Evolutionary conservation across 2,797 vertebrate genomes (phyloP).

Genomic region (Enteromius fasciolatus): DNA sequence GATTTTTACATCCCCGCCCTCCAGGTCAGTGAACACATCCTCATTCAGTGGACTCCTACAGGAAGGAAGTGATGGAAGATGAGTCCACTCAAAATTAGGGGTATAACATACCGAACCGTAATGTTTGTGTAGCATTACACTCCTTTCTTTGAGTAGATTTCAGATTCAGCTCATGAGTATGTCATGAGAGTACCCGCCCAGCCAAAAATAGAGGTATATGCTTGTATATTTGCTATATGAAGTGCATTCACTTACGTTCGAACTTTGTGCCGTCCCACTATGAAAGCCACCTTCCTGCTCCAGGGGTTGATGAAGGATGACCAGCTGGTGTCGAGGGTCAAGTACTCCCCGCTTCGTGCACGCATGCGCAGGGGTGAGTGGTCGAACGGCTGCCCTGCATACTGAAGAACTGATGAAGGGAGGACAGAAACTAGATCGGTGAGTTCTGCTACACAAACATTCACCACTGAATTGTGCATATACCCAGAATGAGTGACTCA

Average conservation of each 20-base stretch:
- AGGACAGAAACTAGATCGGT: not conserved
- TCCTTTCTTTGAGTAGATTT: not conserved
- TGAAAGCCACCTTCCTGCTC: conserved; percentile 82
- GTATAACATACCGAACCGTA: too few species aligned
- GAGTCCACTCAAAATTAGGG: too few species aligned
- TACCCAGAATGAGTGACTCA: conserved; percentile 59
- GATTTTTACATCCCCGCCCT: conserved; percentile 69
- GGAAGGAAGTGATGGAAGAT: not conserved
- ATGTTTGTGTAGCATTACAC: too few species aligned
- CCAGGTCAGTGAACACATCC: conserved; percentile 80
- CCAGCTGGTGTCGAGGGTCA: conserved; percentile 83
- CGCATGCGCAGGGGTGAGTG: conserved; percentile 80
- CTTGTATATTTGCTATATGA: not conserved
- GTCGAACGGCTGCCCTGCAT: conserved; percentile 77
- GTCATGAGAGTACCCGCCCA: not conserved
- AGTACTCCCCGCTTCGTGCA: conserved; percentile 77
- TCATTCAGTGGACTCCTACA: conserved; percentile 85
- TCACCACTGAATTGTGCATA: not conserved
- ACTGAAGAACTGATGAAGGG: conserved; percentile 72
- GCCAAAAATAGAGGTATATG: not conserved
- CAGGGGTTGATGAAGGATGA: conserved; percentile 82
- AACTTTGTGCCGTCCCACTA: conserved; percentile 82
- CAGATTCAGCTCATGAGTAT: not conserved
- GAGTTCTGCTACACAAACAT: not conserved
- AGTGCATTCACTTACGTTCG: conserved; percentile 72